Evolutionary conservation across 2,888 invertebrate genomes (phyloP).

Genomic region (Tyria jacobaeae): DNA sequence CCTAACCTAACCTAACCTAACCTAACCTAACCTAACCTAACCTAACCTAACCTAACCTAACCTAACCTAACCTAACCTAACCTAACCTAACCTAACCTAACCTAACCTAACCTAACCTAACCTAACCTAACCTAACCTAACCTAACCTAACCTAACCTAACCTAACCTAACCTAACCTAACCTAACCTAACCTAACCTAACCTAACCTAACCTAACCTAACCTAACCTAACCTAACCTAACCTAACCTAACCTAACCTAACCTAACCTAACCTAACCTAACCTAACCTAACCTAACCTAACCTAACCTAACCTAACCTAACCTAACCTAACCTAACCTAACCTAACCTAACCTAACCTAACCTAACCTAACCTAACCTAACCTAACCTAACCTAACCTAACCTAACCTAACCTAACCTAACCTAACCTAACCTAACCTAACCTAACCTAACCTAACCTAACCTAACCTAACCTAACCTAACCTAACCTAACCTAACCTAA

Average conservation of each 20-base stretch:
- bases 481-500: constrained; percentile 24
- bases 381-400: constrained; percentile 32
- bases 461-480: constrained; percentile 22
- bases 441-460: constrained; percentile 23
- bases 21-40: constrained; percentile 9
- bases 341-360: too few species aligned
- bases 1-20: constrained; percentile 26
- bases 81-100: constrained; percentile 30
- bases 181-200: constrained; percentile 26
- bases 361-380: too few species aligned
- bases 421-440: constrained; percentile 24
- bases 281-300: constrained; percentile 23
- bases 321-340: constrained; percentile 33
- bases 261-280: too few species aligned
- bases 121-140: constrained; percentile 31
- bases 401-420: constrained; percentile 29
- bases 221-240: constrained; percentile 14
- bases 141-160: constrained; percentile 34
- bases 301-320: constrained; percentile 34
- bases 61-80: constrained; percentile 34
- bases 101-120: constrained; percentile 30
- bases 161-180: constrained; percentile 32
- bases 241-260: too few species aligned
- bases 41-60: constrained; percentile 26
- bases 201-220: constrained; percentile 21